Evolutionary conservation across 2,797 vertebrate genomes (phyloP).

Genomic region (Sebastes oblongus): DNA sequence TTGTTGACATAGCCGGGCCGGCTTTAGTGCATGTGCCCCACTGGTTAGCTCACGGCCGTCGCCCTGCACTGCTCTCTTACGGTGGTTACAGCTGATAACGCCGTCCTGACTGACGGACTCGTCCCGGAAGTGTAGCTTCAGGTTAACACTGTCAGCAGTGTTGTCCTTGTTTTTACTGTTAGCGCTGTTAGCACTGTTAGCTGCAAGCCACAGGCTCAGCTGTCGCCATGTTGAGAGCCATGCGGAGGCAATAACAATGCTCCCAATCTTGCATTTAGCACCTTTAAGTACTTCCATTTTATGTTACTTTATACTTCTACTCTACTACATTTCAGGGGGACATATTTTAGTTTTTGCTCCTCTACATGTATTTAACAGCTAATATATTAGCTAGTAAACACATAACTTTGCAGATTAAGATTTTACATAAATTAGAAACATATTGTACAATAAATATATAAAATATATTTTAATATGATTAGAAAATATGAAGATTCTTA

Average conservation of each 20-base stretch:
- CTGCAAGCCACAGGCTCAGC: background rate
- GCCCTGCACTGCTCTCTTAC: background rate
- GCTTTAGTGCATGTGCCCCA: too few species aligned
- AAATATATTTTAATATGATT: background rate
- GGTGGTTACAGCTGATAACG: background rate
- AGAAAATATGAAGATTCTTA: background rate
- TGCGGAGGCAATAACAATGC: background rate
- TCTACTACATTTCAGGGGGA: background rate
- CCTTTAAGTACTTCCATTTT: background rate
- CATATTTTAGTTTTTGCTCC: background rate
- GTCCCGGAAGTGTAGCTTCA: background rate
- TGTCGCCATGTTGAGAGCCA: background rate
- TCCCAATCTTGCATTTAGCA: too few species aligned
- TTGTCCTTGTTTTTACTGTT: too few species aligned
- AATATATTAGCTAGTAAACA: background rate
- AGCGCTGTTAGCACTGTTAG: background rate
- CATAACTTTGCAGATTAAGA: background rate
- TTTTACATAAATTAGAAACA: background rate
- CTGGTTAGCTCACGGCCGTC: too few species aligned
- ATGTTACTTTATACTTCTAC: background rate
- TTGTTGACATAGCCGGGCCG: too few species aligned
- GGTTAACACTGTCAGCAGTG: background rate
- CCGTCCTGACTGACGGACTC: accelerated
- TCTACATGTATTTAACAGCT: background rate
- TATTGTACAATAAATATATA: background rate